A percentile compares a stretch with the other conserved stretches of the same genome.
phyloP scores from a whole-genome alignment of 2,113 vertebrate species.

The Ptilorrhoa leucosticta region DNA sequence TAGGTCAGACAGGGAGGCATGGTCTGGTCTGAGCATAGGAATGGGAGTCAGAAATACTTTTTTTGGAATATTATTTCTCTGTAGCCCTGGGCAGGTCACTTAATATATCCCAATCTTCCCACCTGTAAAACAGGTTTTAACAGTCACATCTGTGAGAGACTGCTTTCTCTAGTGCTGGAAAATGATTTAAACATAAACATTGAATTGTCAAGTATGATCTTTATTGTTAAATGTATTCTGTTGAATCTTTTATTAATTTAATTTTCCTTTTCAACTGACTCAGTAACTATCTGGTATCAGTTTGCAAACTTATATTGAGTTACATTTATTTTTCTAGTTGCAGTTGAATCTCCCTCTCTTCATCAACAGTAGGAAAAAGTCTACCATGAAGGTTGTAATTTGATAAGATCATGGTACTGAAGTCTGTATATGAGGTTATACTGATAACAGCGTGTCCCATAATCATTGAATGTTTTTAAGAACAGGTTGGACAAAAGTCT shows the following conservation, averaged over 20 bases:
- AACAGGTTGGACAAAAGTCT: background rate
- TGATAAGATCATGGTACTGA: slow-evolving; percentile 19
- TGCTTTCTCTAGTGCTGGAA: background rate
- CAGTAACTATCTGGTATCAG: background rate
- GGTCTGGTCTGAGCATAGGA: slow-evolving; percentile 48
- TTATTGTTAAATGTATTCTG: background rate
- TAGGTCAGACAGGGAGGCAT: slow-evolving; percentile 23
- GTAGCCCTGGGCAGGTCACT: background rate
- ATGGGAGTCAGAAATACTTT: slow-evolving; percentile 32
- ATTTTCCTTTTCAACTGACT: background rate
- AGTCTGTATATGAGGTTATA: background rate
- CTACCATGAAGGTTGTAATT: slow-evolving; percentile 18
- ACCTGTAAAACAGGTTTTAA: background rate
- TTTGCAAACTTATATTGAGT: background rate
- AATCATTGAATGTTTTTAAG: background rate
- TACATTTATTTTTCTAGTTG: slow-evolving; percentile 28
- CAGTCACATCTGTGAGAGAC: background rate
- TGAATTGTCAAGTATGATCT: background rate
- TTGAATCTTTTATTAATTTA: background rate
- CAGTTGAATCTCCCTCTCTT: background rate
- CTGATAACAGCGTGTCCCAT: background rate
- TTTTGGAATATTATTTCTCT: background rate
- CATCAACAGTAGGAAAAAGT: background rate
- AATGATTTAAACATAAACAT: background rate
- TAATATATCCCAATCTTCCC: background rate